phyloP scores from a whole-genome alignment of 2,888 invertebrate genomes.

The Mellilla xanthometata region DNA sequence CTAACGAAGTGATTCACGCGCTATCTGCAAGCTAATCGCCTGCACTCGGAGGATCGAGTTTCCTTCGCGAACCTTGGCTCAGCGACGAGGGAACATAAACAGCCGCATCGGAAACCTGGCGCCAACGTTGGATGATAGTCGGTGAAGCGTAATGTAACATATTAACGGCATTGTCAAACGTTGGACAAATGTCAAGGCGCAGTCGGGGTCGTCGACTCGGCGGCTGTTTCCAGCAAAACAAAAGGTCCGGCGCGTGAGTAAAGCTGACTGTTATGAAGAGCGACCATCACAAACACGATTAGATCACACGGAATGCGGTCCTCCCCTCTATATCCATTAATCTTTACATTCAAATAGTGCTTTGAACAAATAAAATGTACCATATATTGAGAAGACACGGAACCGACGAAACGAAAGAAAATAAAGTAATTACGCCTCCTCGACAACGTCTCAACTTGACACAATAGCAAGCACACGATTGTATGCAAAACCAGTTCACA shows the following conservation, averaged over 20 bases:
- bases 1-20: conserved; percentile 14
- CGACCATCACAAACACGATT: too few relatives aligned
- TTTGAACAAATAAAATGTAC: background rate
- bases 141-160: conserved; percentile 3
- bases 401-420: conserved; percentile 6
- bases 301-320: conserved; percentile 8
- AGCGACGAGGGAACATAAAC: background rate
- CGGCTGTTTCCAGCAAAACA: conserved; percentile 40
- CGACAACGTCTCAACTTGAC: conserved; percentile 4
- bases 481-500: conserved; percentile 10
- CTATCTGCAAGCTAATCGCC: conserved; percentile 16
- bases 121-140: conserved; percentile 7
- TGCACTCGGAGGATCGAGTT: conserved; percentile 13
- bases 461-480: conserved; percentile 15
- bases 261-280: conserved; percentile 20
- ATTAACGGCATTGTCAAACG: conserved; percentile 27
- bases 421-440: conserved; percentile 12
- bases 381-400: background rate
- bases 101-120: background rate
- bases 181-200: conserved; percentile 49
- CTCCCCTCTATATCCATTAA: conserved; percentile 10
- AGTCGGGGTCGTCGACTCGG: conserved; percentile 46
- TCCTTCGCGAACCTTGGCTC: conserved; percentile 4
- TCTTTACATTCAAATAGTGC: conserved; percentile 1
- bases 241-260: conserved; percentile 37